Base-by-base conservation (phyloP, 2,888 invertebrate species). In the Oligia strigilis region DNA sequence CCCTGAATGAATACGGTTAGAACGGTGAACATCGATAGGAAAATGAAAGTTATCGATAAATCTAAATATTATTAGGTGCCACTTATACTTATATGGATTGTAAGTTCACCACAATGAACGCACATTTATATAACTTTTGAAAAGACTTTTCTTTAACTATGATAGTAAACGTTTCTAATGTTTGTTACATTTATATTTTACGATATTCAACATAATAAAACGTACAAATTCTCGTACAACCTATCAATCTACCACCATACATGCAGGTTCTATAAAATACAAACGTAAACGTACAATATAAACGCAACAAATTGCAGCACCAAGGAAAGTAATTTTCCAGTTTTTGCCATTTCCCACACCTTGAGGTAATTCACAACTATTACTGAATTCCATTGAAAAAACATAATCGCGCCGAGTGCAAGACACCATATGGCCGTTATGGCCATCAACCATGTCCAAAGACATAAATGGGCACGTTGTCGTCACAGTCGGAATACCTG, bases 391-490 rank as follows among this genome's bases (percentile, higher is more conserved):
- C 94, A 93, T 94, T 93, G 94, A 94, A 94, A 94, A 93, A 91
- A 89, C 82, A 88, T 94, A 95, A 94, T 94, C 92, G 90, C 91
- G 87, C 89, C 80, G 90, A 92, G 92, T 92, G 92, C 92, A 93
- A 92, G 94, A 92, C 93, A 94, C 97, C 97, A 97, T 97, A 97
- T 97, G 97, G 97, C 93, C 92, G 94, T 90, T 90, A 93, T 94
- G 95, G 91, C 96, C 95, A 93, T 94, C 95, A 94, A 94, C 96
- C 96, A 95, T 96, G 94, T 96, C 96, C 95, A 95, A 96, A 95
- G 95, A 96, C 97, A 94, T 96, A 97, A 97, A 97, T 97, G 97
- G 97, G 96, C 96, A 96, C 92, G 94, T 94, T 95, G 95, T 96
- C 96, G 96, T 97, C 96, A 96, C 95, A 95, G 94, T 94, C 93